Conservation (phyloP, 2,113 vertebrate genomes). For the Muscicapa adusta region DNA sequence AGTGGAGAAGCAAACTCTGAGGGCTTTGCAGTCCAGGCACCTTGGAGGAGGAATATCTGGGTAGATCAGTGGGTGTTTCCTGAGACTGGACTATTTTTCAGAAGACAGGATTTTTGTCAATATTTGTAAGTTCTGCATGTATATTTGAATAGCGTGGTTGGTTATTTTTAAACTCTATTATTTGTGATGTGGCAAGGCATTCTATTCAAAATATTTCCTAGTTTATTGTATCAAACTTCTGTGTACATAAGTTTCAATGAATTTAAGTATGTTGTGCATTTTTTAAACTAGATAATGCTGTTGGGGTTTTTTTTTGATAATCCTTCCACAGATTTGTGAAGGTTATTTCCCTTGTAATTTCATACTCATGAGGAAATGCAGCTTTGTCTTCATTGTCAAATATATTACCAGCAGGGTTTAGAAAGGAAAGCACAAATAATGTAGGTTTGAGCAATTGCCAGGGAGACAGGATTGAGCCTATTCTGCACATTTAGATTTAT, state of each 20-base stretch:
- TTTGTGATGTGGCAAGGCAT: background rate
- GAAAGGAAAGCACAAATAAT: background rate
- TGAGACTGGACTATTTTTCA: background rate
- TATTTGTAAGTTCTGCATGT: constrained; percentile 52
- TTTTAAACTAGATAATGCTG: background rate
- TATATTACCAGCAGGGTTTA: background rate
- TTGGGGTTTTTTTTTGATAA: background rate
- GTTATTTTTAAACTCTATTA: background rate
- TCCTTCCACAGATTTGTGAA: background rate
- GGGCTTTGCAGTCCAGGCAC: background rate
- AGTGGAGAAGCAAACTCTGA: constrained; percentile 1
- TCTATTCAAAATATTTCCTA: background rate
- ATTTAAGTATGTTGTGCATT: background rate
- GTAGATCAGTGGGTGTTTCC: background rate
- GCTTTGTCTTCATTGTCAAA: background rate
- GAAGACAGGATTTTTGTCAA: background rate
- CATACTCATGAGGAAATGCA: background rate
- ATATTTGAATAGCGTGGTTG: background rate
- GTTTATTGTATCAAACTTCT: background rate
- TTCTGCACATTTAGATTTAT: background rate
- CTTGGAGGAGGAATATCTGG: background rate
- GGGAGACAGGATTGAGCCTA: background rate
- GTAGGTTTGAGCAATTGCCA: background rate
- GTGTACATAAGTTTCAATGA: background rate
- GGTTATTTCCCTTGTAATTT: background rate